These are phyloP conservation scores for Caranx melampygus DNA, from an alignment of 2,113 vertebrate species.

Conservation along the genomic window DNA sequence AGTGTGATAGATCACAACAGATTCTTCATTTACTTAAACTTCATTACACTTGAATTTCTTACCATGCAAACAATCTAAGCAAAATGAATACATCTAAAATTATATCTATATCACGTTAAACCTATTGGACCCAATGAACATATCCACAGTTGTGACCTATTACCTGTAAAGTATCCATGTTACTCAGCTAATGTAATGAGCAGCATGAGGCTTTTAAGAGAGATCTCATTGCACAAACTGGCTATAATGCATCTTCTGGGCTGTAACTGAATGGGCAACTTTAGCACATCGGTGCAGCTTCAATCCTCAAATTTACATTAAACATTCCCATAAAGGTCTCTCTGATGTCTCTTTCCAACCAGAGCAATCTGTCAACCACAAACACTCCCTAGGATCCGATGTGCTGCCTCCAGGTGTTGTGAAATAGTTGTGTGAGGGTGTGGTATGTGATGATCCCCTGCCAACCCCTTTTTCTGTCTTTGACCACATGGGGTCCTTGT, in stretches of 20 bases:
- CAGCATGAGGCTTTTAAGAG: background rate
- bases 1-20: background rate
- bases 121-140: too few relatives aligned
- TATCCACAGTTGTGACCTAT: too few relatives aligned
- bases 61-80: too few relatives aligned
- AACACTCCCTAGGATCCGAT: slow-evolving; percentile 60
- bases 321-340: background rate
- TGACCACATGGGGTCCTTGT: slow-evolving; percentile 38
- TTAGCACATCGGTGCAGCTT: background rate
- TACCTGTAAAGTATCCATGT: too few relatives aligned
- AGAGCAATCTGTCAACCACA: slow-evolving; percentile 50
- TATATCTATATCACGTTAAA: too few relatives aligned
- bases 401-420: slow-evolving; percentile 77
- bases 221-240: background rate
- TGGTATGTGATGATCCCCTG: slow-evolving; percentile 73
- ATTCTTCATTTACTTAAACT: background rate
- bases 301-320: background rate
- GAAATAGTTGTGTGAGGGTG: slow-evolving; percentile 82
- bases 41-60: too few relatives aligned
- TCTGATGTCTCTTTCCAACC: slow-evolving; percentile 23
- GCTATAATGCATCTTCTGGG: background rate
- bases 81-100: too few relatives aligned
- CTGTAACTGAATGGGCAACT: background rate
- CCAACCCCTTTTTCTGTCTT: slow-evolving; percentile 48
- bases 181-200: too few relatives aligned